Conservation (phyloP, 2,797 vertebrate genomes). For the Alauda arvensis region DNA sequence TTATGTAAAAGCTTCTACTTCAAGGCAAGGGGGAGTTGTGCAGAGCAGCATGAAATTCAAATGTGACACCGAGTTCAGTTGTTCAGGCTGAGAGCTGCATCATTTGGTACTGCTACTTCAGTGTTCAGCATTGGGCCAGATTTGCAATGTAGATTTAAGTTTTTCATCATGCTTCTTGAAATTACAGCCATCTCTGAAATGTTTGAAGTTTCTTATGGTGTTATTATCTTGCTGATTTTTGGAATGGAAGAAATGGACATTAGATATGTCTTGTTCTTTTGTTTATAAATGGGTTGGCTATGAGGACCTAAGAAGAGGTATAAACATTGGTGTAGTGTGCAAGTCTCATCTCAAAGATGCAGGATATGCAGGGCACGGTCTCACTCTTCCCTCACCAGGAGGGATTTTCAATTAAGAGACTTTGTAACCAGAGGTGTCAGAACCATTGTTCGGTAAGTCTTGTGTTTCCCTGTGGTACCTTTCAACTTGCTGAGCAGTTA, state of each 20-base stretch:
- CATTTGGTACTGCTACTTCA: not conserved
- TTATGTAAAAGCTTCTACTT: not conserved
- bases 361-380: too few relatives aligned
- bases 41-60: not conserved
- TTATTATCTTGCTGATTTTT: not conserved
- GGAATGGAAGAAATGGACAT: not conserved
- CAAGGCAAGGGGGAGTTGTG: not conserved
- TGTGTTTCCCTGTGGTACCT: not conserved
- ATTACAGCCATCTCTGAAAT: not conserved
- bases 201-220: not conserved
- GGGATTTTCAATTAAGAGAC: not conserved
- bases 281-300: not conserved
- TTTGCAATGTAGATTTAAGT: not conserved
- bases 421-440: not conserved
- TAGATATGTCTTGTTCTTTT: not conserved
- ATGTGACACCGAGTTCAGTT: fast-evolving
- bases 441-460: not conserved
- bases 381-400: not conserved
- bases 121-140: not conserved
- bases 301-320: not conserved
- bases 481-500: not conserved
- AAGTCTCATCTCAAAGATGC: fast-evolving
- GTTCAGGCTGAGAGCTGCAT: not conserved
- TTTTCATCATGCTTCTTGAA: not conserved
- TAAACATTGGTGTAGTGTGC: fast-evolving